Evolutionary conservation across 2,113 vertebrate genomes (phyloP), one percentile per base, ranked within the genome.

Genomic region (Amphilophus citrinellus): DNA sequence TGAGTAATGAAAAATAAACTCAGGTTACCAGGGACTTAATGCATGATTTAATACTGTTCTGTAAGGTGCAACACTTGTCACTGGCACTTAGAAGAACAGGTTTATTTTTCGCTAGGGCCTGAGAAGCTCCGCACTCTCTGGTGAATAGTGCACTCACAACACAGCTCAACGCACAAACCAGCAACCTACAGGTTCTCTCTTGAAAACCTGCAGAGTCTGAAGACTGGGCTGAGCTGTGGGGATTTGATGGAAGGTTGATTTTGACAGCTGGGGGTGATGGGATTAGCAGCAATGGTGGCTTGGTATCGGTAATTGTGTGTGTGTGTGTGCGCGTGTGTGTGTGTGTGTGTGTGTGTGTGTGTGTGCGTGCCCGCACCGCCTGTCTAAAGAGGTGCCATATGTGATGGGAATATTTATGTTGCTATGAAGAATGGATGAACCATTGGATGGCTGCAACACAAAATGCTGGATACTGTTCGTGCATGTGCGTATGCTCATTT

Each of bases 251-350:
- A 90, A 87, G 86, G 89, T 75, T 83, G 87, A 82, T 91, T 93
- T 91, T 94, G 92, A 93, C 94, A 95, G 90, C 92, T 95, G 92
- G 92, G 87, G 85, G 87, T 50, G 82, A 92, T n/a, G 84, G 92
- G 93, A 95, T 95, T 94, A 95, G 82, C 83, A 86, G 87, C 84
- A 84, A 76, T 79, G 87, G 89, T 87, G 77, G 68, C 76, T 89
- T 63, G 80, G 89, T 87, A 85, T 92, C 86, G 79, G 88, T 85
- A 88, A 92, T 77, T 91, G 79, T 88, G 86, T 71, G 78, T 87
- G 80, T 62, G 82, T 61, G 73, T 84, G 83, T 73, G 76, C 57
- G 47, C 75, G 62, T 65, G 47, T 80, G 84, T 60, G 71, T 80
- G 76, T 10, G 42, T 62, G 82, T 61, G 73, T 84, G 83, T 73